These are phyloP conservation scores for Anableps anableps DNA, from an alignment of 2,797 vertebrate genomes.

Conservation along the genomic window DNA sequence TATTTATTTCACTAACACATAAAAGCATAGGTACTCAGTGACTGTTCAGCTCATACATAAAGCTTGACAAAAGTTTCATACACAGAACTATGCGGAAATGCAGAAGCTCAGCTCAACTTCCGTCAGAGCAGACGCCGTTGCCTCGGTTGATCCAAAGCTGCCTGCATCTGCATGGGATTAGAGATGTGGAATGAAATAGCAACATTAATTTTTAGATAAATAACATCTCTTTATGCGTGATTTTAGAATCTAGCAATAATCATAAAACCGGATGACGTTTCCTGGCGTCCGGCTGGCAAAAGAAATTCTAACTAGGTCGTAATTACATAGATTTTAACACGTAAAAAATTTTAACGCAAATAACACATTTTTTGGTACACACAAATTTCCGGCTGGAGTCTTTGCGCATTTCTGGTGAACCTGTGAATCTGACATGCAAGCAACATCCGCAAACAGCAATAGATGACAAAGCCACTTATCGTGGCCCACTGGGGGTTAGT, in stretches of 20 bases:
- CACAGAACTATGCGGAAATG: background rate
- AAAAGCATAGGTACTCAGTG: background rate
- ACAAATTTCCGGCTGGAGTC: too few species aligned
- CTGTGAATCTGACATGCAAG: too few species aligned
- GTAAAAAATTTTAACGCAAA: background rate
- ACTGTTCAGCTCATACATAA: background rate
- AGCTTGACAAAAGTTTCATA: background rate
- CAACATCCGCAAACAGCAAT: too few species aligned
- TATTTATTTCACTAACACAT: background rate
- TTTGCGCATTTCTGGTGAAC: too few species aligned
- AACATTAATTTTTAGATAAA: background rate
- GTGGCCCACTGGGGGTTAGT: too few species aligned
- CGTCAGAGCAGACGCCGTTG: background rate
- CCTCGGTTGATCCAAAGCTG: background rate
- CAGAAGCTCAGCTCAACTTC: background rate
- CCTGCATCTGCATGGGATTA: background rate
- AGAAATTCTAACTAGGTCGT: background rate
- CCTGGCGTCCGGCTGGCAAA: background rate
- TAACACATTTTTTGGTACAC: too few species aligned
- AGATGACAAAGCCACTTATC: too few species aligned
- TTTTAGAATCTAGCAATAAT: background rate
- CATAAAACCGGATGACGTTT: background rate
- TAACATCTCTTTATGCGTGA: background rate
- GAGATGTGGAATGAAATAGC: background rate
- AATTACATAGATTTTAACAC: background rate